A percentile compares a stretch with the other conserved stretches of the same genome.
Conservation (phyloP, 1,140 invertebrate genomes). For the Drosophila suzukii region DNA sequence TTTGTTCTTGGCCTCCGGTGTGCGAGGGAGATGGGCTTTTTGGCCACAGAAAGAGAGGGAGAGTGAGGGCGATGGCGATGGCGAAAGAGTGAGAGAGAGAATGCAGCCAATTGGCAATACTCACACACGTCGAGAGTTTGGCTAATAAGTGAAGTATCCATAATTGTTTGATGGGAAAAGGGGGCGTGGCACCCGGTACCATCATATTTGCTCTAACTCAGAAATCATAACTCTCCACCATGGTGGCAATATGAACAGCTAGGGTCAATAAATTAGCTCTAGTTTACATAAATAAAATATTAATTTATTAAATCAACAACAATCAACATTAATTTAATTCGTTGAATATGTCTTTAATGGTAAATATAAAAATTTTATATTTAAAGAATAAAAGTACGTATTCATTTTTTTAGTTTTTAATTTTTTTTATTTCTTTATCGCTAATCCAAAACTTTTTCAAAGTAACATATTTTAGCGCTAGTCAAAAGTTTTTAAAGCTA, state of each 20-base stretch:
- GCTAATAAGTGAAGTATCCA: conserved; percentile 39
- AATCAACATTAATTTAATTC: no score
- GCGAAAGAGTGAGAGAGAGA: not conserved
- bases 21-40: not conserved
- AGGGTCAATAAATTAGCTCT: not conserved
- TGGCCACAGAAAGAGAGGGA: not conserved
- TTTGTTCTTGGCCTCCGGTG: conserved; percentile 10
- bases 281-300: no score
- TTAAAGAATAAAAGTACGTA: no score
- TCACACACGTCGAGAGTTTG: conserved; percentile 9
- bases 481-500: no score
- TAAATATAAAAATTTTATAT: no score
- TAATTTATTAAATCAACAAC: no score
- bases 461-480: no score
- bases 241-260: not conserved
- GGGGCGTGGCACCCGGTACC: conserved; percentile 23
- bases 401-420: no score
- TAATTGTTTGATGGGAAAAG: conserved; percentile 41
- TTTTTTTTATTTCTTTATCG: no score
- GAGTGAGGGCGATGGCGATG: no score
- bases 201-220: conserved; percentile 26
- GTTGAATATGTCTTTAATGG: no score
- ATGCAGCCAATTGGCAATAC: conserved; percentile 10
- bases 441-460: no score
- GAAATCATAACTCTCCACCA: conserved; percentile 32